Conservation (phyloP, 2,113 vertebrate genomes). For the Burhinus oedicnemus region DNA sequence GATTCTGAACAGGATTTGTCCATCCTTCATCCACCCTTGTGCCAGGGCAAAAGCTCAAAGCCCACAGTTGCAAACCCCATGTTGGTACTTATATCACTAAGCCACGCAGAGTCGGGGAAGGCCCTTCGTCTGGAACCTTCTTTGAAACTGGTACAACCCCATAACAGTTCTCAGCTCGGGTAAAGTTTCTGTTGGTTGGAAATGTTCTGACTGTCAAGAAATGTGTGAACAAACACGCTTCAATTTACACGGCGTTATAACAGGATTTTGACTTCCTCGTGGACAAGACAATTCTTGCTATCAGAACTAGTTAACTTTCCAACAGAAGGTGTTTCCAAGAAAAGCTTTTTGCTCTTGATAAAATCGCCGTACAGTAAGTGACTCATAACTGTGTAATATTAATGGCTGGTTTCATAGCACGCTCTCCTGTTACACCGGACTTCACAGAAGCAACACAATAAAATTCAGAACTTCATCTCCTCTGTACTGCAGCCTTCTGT, state of each 20-base stretch:
- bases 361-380: neutral
- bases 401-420: constrained; percentile 8
- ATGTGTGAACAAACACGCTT: neutral
- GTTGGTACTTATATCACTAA: neutral
- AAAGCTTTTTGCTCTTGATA: neutral
- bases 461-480: constrained; percentile 1
- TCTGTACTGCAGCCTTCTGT: neutral
- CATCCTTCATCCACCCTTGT: neutral
- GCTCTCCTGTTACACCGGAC: constrained; percentile 7
- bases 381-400: neutral
- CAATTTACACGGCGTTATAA: neutral
- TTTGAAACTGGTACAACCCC: neutral
- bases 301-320: neutral
- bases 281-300: neutral
- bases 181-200: neutral
- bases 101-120: neutral
- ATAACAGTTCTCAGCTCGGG: neutral
- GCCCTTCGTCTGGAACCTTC: neutral
- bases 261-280: neutral
- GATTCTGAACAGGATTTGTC: neutral
- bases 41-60: neutral
- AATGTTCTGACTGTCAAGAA: neutral
- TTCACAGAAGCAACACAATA: constrained; percentile 7
- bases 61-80: neutral
- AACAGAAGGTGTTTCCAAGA: neutral